Conservation (phyloP, 2,888 invertebrate genomes). For the Epinotia bilunana region DNA sequence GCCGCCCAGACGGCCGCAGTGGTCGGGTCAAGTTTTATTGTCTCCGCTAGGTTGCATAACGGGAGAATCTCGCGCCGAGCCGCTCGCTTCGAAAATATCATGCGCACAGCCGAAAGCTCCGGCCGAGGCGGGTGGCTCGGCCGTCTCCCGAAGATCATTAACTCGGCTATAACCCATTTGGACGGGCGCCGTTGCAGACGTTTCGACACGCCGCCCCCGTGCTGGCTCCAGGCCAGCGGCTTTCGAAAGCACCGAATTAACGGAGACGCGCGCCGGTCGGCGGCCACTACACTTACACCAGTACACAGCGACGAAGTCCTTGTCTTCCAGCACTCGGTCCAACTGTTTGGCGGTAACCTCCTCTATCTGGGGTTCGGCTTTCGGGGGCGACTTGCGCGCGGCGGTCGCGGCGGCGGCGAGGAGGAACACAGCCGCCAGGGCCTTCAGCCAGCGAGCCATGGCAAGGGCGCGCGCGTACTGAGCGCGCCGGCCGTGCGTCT, state of each 20-base stretch:
- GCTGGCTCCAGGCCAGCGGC: slow-evolving; percentile 66
- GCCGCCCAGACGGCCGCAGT: slow-evolving; percentile 72
- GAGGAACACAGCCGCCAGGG: slow-evolving; percentile 81
- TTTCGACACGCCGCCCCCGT: slow-evolving; percentile 70
- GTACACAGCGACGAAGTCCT: slow-evolving; percentile 97
- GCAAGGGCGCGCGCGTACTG: slow-evolving; percentile 82
- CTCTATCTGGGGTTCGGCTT: slow-evolving; percentile 92
- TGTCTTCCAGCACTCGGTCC: slow-evolving; percentile 94
- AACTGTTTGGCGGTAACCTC: slow-evolving; percentile 97
- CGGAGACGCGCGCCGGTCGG: slow-evolving; percentile 63
- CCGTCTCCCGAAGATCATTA: slow-evolving; percentile 75
- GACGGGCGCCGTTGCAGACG: slow-evolving; percentile 73
- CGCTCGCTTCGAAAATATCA: slow-evolving; percentile 72
- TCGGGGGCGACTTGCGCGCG: slow-evolving; percentile 76
- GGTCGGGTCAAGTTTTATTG: slow-evolving; percentile 82
- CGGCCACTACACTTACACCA: slow-evolving; percentile 93
- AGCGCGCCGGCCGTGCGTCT: slow-evolving; percentile 62
- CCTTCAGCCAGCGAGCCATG: slow-evolving; percentile 83
- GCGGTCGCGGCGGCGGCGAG: slow-evolving; percentile 81
- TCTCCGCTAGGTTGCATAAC: slow-evolving; percentile 81
- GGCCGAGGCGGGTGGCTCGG: slow-evolving; percentile 60
- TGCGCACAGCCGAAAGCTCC: slow-evolving; percentile 54
- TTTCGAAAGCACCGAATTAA: slow-evolving; percentile 60
- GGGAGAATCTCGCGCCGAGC: slow-evolving; percentile 60
- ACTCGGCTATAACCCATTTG: slow-evolving; percentile 78